These are phyloP conservation scores for Peromyscus eremicus DNA, from an alignment of 2,797 vertebrate species.

Conservation along the genomic window DNA sequence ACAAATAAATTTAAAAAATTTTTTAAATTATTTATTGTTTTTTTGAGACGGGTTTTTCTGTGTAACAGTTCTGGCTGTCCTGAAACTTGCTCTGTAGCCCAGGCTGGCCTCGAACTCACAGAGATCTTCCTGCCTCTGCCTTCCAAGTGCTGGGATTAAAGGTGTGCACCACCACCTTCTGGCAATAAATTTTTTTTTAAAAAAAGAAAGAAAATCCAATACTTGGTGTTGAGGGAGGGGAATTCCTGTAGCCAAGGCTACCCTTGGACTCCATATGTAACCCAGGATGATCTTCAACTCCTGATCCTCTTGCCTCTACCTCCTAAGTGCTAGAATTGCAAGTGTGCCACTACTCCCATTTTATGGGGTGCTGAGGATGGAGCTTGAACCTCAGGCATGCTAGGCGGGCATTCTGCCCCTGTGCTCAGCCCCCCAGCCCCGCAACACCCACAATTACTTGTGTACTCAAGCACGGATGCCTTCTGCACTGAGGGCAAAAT, in stretches of 20 bases:
- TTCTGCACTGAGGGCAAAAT: neutral
- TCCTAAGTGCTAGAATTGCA: neutral
- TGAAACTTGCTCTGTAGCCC: no score
- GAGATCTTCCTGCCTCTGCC: no score
- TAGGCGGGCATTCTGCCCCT: no score
- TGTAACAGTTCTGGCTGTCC: no score
- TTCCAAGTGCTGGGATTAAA: no score
- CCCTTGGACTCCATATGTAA: neutral
- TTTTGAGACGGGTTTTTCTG: no score
- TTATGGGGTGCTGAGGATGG: neutral
- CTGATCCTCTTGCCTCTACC: neutral
- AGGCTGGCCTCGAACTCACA: no score
- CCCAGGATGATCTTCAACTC: neutral
- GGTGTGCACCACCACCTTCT: no score
- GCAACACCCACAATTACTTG: slow-evolving; percentile 22
- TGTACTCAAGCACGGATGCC: neutral
- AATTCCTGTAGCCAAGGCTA: neutral
- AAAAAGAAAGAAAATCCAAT: neutral
- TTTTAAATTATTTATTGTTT: no score
- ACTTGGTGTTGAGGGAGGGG: neutral
- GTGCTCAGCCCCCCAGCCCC: neutral
- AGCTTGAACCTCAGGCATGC: neutral
- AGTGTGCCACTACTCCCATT: neutral
- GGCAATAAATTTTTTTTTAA: neutral
- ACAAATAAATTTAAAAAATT: neutral